phyloP scores from a whole-genome alignment of 2,888 invertebrate species.

The Caenorhabditis doughertyi region DNA sequence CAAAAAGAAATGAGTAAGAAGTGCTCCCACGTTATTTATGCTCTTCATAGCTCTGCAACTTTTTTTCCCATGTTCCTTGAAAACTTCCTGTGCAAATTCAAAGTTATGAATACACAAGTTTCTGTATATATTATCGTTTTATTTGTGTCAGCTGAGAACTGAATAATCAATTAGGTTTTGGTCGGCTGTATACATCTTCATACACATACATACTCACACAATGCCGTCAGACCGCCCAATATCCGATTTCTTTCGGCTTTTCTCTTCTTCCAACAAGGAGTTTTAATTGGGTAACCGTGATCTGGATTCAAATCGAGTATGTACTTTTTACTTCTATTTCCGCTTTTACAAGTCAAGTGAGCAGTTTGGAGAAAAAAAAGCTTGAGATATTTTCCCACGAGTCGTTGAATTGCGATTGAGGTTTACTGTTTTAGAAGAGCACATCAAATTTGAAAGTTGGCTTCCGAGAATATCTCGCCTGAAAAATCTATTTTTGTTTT shows the following conservation, averaged over 20 bases:
- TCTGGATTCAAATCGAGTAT: conserved; percentile 3
- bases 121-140: conserved; percentile 34
- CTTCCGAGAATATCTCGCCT: neutral
- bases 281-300: conserved; percentile 32
- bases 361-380: too few relatives aligned
- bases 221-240: conserved; percentile 11
- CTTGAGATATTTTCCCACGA: too few relatives aligned
- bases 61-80: conserved; percentile 19
- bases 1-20: neutral
- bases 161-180: conserved; percentile 47
- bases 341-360: too few relatives aligned
- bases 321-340: conserved; percentile 15
- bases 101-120: conserved; percentile 34
- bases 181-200: neutral
- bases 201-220: conserved; percentile 3
- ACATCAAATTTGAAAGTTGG: neutral
- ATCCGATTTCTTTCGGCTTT: conserved; percentile 41
- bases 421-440: neutral
- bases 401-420: too few relatives aligned
- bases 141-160: conserved; percentile 43
- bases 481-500: neutral
- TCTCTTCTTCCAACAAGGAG: neutral
- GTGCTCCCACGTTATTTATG: conserved; percentile 48
- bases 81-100: neutral
- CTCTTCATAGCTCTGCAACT: conserved; percentile 4